Percentiles rank a stretch among this genome's conserved stretches.
These are phyloP conservation scores for Steinernema carpocapsae DNA, from an alignment of 2,888 invertebrate species.

Conservation along the genomic window DNA sequence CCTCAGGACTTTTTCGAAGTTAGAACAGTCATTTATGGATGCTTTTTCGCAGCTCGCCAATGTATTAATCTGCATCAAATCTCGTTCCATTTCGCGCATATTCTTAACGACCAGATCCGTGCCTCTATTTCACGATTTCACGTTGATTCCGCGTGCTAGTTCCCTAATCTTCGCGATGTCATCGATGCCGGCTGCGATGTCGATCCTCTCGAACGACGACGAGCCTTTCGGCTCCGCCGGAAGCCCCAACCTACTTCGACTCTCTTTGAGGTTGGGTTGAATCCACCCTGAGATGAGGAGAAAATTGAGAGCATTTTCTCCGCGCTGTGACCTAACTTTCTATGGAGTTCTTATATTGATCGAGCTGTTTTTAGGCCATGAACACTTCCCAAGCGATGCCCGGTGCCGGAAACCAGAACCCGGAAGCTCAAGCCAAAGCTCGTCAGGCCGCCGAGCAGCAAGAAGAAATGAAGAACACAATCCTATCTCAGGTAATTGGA, in stretches of 20 bases:
- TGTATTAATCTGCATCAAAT: no score
- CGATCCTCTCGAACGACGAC: constrained; percentile 1
- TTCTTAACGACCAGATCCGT: no score
- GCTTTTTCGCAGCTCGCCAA: no score
- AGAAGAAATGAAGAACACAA: constrained; percentile 58
- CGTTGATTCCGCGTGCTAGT: not conserved
- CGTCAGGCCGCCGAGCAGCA: constrained; percentile 49
- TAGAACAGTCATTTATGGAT: no score
- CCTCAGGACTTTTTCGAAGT: no score
- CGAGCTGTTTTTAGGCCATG: no score
- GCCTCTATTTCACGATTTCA: not conserved
- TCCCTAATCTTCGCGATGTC: not conserved
- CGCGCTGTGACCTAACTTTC: not conserved
- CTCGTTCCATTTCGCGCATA: not conserved
- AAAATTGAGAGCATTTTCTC: not conserved
- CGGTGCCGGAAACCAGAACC: constrained; percentile 32
- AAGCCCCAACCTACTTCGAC: constrained; percentile 11
- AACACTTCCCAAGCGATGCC: no score
- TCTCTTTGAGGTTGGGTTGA: constrained; percentile 27
- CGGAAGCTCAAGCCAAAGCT: not conserved
- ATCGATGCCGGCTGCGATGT: constrained; percentile 6
- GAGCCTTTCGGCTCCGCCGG: not conserved
- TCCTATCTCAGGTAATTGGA: constrained; percentile 64
- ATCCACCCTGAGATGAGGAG: not conserved
- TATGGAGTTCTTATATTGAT: no score